A percentile compares a stretch with the other conserved stretches of the same genome.
These are phyloP conservation scores for Euura lappo DNA, from an alignment of 1,140 invertebrate species.

Conservation along the genomic window DNA sequence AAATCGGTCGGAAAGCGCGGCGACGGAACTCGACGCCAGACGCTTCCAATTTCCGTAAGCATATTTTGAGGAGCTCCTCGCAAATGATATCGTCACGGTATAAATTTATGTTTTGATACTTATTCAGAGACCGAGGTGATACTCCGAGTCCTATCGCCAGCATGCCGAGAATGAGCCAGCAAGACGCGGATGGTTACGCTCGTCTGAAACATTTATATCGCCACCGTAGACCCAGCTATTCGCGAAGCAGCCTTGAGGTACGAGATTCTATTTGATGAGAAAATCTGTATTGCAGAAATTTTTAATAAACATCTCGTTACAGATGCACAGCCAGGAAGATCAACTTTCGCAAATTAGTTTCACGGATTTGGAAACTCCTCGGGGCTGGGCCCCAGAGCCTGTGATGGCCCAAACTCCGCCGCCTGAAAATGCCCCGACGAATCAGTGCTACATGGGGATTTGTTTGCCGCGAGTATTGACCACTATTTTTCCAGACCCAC, in stretches of 20 bases:
- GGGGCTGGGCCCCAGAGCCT: conserved; percentile 51
- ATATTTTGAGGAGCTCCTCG: background rate
- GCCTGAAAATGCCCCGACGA: conserved; percentile 41
- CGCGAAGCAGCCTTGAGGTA: conserved; percentile 56
- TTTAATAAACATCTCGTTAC: conserved; percentile 22
- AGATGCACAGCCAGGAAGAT: conserved; percentile 58
- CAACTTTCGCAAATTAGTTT: conserved; percentile 55
- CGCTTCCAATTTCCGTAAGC: conserved; percentile 48
- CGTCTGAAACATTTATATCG: conserved; percentile 76
- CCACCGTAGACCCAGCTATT: conserved; percentile 65
- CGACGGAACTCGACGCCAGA: conserved; percentile 50
- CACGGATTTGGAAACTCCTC: conserved; percentile 53
- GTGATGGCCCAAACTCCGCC: conserved; percentile 41
- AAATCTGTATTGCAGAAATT: background rate
- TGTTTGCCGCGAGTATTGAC: conserved; percentile 74
- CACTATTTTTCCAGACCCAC: conserved; percentile 70
- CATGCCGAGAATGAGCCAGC: conserved; percentile 74
- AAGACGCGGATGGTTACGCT: conserved; percentile 82
- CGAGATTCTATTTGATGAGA: background rate
- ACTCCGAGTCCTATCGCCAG: conserved; percentile 85
- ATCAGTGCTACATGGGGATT: conserved; percentile 76
- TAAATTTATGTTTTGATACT: background rate
- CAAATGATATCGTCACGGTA: too few species aligned
- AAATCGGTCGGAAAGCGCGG: conserved; percentile 56
- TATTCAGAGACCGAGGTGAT: conserved; percentile 68